Percentiles rank a stretch among this genome's conserved stretches.
These are phyloP conservation scores for Noctua janthe DNA, from an alignment of 2,888 invertebrate species.

Conservation along the genomic window DNA sequence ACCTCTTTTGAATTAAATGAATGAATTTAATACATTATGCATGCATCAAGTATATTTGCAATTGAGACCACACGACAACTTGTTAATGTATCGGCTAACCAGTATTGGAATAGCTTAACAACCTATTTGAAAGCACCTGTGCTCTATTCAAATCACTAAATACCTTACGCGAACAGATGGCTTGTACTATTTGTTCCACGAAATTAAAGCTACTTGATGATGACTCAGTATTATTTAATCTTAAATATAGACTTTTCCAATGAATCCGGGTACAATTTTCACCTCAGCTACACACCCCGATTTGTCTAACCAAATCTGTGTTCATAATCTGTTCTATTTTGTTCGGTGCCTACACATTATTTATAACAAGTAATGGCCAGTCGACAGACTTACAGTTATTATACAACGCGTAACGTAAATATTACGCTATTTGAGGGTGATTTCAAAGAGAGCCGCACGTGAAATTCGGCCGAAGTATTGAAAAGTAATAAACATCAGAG, in stretches of 20 bases:
- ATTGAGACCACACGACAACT: constrained; percentile 63
- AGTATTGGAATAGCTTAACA: constrained; percentile 53
- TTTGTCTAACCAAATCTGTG: constrained; percentile 68
- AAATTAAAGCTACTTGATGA: constrained; percentile 18
- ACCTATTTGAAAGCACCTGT: constrained; percentile 58
- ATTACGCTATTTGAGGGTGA: constrained; percentile 81
- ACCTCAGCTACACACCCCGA: constrained; percentile 50
- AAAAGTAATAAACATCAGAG: constrained; percentile 81
- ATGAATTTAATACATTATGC: constrained; percentile 58
- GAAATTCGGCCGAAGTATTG: constrained; percentile 80
- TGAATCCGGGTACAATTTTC: constrained; percentile 45
- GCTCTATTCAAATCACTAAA: constrained; percentile 52
- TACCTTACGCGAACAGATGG: constrained; percentile 44
- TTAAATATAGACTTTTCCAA: constrained; percentile 43
- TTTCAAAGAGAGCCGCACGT: constrained; percentile 83
- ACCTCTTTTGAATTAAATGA: constrained; percentile 58
- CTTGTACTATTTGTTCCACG: constrained; percentile 8
- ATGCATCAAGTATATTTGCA: constrained; percentile 57
- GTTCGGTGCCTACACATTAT: constrained; percentile 77
- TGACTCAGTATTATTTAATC: constrained; percentile 21
- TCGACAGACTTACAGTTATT: constrained; percentile 85
- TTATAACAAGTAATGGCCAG: constrained; percentile 81
- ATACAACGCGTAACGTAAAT: constrained; percentile 83
- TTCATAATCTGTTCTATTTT: constrained; percentile 82
- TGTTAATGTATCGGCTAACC: constrained; percentile 53